Evolutionary conservation across 2,113 vertebrate genomes (phyloP).

Genomic region (Acrocephalus kingi): DNA sequence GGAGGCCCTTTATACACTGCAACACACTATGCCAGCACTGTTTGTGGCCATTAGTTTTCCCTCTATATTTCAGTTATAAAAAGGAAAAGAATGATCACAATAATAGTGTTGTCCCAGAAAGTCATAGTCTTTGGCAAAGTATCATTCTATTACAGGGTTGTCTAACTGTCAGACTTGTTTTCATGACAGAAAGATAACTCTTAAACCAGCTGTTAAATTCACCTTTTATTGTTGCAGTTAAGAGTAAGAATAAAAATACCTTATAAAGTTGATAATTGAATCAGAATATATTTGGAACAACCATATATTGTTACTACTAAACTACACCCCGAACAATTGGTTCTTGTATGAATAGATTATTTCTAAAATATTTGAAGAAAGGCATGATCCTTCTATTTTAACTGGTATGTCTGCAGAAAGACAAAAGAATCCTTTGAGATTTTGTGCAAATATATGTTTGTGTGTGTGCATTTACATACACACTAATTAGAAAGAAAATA

Average conservation of each 20-base stretch:
- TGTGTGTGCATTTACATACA: not conserved
- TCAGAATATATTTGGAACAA: not conserved
- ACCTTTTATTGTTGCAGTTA: not conserved
- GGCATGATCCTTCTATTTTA: not conserved
- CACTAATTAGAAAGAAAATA: not conserved
- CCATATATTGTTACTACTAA: not conserved
- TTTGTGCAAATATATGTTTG: not conserved
- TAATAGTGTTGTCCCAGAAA: not conserved
- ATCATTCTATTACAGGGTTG: not conserved
- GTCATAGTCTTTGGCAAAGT: not conserved
- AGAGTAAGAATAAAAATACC: not conserved
- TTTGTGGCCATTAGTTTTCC: not conserved
- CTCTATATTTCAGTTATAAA: not conserved
- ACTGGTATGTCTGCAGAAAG: not conserved
- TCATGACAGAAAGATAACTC: not conserved
- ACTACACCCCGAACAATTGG: not conserved
- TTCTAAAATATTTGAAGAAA: not conserved
- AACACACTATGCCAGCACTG: not conserved
- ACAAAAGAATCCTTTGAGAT: not conserved
- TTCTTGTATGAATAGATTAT: not conserved
- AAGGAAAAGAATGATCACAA: not conserved
- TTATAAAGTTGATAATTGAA: not conserved
- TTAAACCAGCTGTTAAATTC: not conserved
- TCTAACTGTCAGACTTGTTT: not conserved
- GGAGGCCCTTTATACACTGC: not conserved